Percentiles rank a stretch among this genome's conserved stretches.
Conservation (phyloP, 2,888 invertebrate species). For the Platerodrilus igneus region DNA sequence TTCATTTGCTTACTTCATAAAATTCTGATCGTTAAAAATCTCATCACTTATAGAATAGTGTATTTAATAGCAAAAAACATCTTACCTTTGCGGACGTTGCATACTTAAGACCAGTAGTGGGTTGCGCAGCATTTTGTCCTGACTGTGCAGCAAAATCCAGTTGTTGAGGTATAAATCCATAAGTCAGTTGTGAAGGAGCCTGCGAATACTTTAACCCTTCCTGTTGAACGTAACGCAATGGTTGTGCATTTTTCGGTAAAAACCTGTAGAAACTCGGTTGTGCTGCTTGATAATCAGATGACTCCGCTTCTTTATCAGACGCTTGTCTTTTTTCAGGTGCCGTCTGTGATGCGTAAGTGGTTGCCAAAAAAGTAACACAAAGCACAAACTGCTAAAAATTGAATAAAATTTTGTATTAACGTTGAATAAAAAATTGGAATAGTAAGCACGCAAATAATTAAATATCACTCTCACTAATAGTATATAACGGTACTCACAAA, state of each 20-base stretch:
- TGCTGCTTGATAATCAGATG: constrained; percentile 15
- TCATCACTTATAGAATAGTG: too few species aligned
- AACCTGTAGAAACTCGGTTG: constrained; percentile 12
- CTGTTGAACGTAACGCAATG: constrained; percentile 17
- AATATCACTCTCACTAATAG: too few species aligned
- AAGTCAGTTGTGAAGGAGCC: constrained; percentile 15
- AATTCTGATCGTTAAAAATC: too few species aligned
- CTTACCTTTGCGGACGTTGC: constrained; percentile 15
- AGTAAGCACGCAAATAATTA: too few species aligned
- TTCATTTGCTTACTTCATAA: too few species aligned
- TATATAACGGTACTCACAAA: too few species aligned
- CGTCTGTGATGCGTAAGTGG: constrained; percentile 2
- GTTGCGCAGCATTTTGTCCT: constrained; percentile 15
- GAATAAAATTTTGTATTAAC: too few species aligned
- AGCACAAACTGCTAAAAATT: too few species aligned
- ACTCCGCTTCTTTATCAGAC: constrained; percentile 16
- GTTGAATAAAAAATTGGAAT: too few species aligned
- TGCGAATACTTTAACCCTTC: too few species aligned
- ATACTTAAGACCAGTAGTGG: constrained; percentile 18
- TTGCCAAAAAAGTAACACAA: constrained; percentile 3
- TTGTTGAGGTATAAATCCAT: constrained; percentile 20
- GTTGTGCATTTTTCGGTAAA: constrained; percentile 19
- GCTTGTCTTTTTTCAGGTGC: neutral
- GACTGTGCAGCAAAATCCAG: constrained; percentile 15
- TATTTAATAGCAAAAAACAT: constrained; percentile 1